Conservation (phyloP, 35 echinoderm and acorn worm genomes). For the Ptychodera flava region DNA sequence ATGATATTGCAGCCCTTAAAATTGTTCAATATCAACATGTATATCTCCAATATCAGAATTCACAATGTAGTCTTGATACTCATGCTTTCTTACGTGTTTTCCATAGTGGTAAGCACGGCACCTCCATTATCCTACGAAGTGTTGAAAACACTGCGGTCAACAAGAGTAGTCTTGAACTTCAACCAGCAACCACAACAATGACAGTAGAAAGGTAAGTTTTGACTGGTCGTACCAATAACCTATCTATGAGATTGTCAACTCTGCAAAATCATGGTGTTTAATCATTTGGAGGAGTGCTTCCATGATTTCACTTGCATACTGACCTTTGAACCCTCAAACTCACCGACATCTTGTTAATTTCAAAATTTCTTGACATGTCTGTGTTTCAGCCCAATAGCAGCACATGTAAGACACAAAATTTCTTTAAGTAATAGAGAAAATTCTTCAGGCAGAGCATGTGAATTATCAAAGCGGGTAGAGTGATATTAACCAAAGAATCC, state of each 20-base stretch:
- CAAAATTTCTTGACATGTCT: background rate
- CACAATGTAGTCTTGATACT: no score
- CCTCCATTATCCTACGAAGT: background rate
- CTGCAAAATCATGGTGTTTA: background rate
- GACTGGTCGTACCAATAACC: background rate
- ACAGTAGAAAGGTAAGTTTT: background rate
- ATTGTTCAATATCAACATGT: background rate
- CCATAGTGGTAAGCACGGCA: background rate
- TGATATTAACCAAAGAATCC: no score
- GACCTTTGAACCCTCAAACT: background rate
- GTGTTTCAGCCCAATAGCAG: no score
- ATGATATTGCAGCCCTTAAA: background rate
- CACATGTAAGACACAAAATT: no score
- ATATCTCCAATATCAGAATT: no score
- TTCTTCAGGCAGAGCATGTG: no score
- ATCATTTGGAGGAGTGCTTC: no score
- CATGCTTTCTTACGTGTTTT: background rate
- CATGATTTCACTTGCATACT: no score
- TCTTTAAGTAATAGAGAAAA: no score
- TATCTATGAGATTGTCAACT: background rate
- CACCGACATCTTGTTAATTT: background rate
- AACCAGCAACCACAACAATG: background rate
- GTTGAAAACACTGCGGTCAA: background rate
- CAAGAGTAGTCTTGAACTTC: background rate
- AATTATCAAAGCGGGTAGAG: no score